Conservation (phyloP, 2,797 vertebrate genomes). For the Menidia menidia region DNA sequence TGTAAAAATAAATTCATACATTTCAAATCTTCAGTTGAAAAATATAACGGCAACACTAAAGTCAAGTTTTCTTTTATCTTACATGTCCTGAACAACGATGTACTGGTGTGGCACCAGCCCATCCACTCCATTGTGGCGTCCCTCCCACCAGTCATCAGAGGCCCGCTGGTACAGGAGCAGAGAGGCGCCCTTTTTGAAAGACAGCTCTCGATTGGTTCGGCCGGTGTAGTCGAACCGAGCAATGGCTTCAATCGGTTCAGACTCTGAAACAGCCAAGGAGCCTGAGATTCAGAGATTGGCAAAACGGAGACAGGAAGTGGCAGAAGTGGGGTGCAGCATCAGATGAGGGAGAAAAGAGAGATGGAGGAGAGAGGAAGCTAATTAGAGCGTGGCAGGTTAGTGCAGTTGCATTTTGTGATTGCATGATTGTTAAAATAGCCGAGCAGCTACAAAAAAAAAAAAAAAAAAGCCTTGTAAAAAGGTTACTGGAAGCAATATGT, state of each 20-base stretch:
- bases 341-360: constrained; percentile 16
- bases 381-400: constrained; percentile 71
- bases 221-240: constrained; percentile 94
- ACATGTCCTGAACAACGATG: constrained; percentile 94
- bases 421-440: constrained; percentile 37
- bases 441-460: constrained; percentile 39
- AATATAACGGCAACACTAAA: neutral
- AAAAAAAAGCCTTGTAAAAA: constrained; percentile 7
- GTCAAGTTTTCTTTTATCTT: constrained; percentile 56
- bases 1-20: neutral
- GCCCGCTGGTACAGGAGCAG: constrained; percentile 91
- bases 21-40: neutral
- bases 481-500: constrained; percentile 27
- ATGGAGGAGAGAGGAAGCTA: constrained; percentile 33
- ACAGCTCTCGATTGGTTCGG: constrained; percentile 90
- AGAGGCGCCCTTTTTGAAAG: constrained; percentile 93
- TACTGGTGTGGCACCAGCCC: constrained; percentile 96
- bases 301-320: constrained; percentile 33
- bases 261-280: constrained; percentile 87
- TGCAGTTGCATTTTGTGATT: constrained; percentile 27
- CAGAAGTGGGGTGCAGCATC: constrained; percentile 24
- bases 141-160: constrained; percentile 97
- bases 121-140: constrained; percentile 89
- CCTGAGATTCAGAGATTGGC: constrained; percentile 74
- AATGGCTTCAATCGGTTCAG: constrained; percentile 91